Evolutionary conservation across 2,797 vertebrate genomes (phyloP).

Genomic region (Bradypodion pumilum): DNA sequence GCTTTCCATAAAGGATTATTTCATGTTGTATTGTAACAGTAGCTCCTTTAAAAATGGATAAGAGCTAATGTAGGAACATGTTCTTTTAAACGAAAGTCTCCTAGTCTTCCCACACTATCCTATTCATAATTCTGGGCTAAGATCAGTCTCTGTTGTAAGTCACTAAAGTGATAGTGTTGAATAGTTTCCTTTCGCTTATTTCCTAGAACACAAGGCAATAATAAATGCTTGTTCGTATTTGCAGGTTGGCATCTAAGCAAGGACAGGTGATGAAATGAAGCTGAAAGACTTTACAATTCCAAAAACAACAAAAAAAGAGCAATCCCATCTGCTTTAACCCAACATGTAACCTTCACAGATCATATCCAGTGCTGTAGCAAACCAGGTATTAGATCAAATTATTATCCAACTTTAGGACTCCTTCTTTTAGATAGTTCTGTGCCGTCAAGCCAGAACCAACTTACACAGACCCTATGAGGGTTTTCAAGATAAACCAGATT

Average conservation of each 20-base stretch:
- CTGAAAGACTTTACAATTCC: not conserved
- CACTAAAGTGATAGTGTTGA: not conserved
- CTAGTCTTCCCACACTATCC: not conserved
- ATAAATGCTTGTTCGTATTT: not conserved
- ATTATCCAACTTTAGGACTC: too few species aligned
- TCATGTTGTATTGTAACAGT: not conserved
- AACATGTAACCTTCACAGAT: too few species aligned
- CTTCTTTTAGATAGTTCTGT: too few species aligned
- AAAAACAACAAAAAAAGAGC: not conserved
- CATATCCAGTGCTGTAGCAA: too few species aligned
- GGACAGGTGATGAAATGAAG: not conserved
- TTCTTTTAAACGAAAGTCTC: not conserved
- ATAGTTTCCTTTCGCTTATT: not conserved
- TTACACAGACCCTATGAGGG: too few species aligned
- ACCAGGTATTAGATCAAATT: too few species aligned
- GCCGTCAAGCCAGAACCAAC: too few species aligned
- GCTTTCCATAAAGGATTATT: slow-evolving; percentile 33
- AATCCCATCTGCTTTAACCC: not conserved
- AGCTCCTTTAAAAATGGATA: not conserved
- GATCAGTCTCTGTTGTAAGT: too few species aligned
- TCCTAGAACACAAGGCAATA: not conserved
- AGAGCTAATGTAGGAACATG: too few species aligned
- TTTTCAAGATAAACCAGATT: too few species aligned
- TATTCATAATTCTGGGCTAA: not conserved
- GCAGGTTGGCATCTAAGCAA: not conserved